Conservation (phyloP, 2,113 vertebrate species). For the Thomomys bottae region DNA sequence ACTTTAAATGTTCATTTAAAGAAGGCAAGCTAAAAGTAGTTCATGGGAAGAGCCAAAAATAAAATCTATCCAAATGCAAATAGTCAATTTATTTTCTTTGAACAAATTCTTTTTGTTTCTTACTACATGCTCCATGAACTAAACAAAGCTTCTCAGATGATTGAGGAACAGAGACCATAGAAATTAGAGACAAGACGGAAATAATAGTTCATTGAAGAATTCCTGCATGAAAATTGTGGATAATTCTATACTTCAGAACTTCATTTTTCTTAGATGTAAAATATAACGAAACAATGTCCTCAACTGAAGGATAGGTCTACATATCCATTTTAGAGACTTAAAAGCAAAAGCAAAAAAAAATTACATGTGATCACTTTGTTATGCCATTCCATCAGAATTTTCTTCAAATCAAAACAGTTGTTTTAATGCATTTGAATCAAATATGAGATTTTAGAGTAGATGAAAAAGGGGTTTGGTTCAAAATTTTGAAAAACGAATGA, state of each 20-base stretch:
- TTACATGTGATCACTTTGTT: not conserved
- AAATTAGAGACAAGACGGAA: slow-evolving; percentile 11
- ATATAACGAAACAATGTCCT: not conserved
- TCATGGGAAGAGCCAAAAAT: not conserved
- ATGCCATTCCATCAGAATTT: not conserved
- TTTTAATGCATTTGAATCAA: slow-evolving; percentile 25
- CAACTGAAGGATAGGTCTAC: not conserved
- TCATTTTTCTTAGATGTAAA: not conserved
- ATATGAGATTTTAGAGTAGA: not conserved
- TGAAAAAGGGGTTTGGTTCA: not conserved
- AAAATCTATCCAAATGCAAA: not conserved
- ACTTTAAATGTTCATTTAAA: not conserved
- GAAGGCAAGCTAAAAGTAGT: not conserved
- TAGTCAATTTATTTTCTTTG: not conserved
- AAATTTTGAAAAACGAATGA: slow-evolving; percentile 39
- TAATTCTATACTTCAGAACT: not conserved
- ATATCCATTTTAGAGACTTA: slow-evolving; percentile 13
- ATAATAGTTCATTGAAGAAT: not conserved
- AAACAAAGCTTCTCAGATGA: not conserved
- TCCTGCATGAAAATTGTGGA: not conserved
- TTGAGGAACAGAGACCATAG: not conserved
- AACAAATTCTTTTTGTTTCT: slow-evolving; percentile 10
- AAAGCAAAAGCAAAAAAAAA: slow-evolving; percentile 19
- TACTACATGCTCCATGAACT: not conserved
- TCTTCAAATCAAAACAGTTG: not conserved